phyloP scores from a whole-genome alignment of 2,888 invertebrate species.

The Synanthedon vespiformis region DNA sequence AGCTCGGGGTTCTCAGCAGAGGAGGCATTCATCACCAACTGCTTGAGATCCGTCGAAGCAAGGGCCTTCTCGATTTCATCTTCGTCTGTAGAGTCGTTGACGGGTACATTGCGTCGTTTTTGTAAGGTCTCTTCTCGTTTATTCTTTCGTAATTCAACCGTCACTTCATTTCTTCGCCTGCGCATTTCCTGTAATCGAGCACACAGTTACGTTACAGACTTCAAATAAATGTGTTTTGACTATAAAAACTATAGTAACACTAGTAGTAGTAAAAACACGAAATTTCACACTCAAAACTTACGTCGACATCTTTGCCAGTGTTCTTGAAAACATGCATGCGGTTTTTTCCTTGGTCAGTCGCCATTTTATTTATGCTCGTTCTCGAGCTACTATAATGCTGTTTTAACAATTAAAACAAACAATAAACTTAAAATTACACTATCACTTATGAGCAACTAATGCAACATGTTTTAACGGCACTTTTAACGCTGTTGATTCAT shows the following conservation, averaged over 20 bases:
- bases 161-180: conserved; percentile 95
- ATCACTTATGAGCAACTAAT: conserved; percentile 33
- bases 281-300: conserved; percentile 71
- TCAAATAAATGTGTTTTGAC: conserved; percentile 4
- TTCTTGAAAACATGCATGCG: conserved; percentile 97
- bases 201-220: neutral
- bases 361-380: conserved; percentile 75
- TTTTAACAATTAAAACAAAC: conserved; percentile 55
- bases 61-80: conserved; percentile 80
- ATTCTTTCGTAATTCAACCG: conserved; percentile 96
- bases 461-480: conserved; percentile 56
- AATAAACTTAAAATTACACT: conserved; percentile 49
- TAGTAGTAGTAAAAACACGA: neutral
- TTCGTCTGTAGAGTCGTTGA: conserved; percentile 84
- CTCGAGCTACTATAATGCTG: conserved; percentile 37
- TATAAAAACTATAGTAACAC: conserved; percentile 3
- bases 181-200: conserved; percentile 86
- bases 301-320: conserved; percentile 99
- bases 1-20: conserved; percentile 82
- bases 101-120: conserved; percentile 95
- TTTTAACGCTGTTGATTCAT: conserved; percentile 47
- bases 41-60: conserved; percentile 80
- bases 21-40: conserved; percentile 88
- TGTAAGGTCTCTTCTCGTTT: conserved; percentile 97
- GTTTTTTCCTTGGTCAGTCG: conserved; percentile 82